Conservation (phyloP, 2,888 invertebrate species). For the Parnassius apollo region DNA sequence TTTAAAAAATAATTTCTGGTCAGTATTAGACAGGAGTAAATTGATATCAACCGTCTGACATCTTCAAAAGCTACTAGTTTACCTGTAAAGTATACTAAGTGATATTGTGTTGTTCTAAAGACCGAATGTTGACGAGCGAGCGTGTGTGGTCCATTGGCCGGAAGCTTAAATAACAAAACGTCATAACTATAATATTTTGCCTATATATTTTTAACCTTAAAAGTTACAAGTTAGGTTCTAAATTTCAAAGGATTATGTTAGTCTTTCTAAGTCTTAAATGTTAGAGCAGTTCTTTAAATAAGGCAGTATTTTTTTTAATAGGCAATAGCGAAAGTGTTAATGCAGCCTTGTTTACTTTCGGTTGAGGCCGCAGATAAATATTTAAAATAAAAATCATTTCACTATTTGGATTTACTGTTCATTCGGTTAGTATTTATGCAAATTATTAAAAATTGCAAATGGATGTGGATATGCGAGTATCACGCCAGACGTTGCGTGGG, state of each 20-base stretch:
- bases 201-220: conserved; percentile 44
- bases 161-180: conserved; percentile 38
- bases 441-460: conserved; percentile 65
- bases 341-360: conserved; percentile 58
- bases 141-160: conserved; percentile 74
- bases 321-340: conserved; percentile 75
- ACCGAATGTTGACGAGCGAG: conserved; percentile 66
- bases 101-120: conserved; percentile 76
- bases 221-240: conserved; percentile 33
- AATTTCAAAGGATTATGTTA: conserved; percentile 28
- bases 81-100: conserved; percentile 77
- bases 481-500: conserved; percentile 73
- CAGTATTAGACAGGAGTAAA: not conserved
- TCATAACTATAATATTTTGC: conserved; percentile 34
- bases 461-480: conserved; percentile 41
- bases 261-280: conserved; percentile 23
- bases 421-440: conserved; percentile 55
- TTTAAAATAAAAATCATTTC: conserved; percentile 17
- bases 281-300: conserved; percentile 47
- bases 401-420: conserved; percentile 6
- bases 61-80: conserved; percentile 61
- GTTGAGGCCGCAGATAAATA: conserved; percentile 26
- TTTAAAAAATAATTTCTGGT: too few relatives aligned
- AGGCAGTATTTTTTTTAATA: conserved; percentile 58
- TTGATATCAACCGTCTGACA: conserved; percentile 8